These are phyloP conservation scores for Phylloscopus trochilus DNA, from an alignment of 2,113 vertebrate species.

Conservation along the genomic window DNA sequence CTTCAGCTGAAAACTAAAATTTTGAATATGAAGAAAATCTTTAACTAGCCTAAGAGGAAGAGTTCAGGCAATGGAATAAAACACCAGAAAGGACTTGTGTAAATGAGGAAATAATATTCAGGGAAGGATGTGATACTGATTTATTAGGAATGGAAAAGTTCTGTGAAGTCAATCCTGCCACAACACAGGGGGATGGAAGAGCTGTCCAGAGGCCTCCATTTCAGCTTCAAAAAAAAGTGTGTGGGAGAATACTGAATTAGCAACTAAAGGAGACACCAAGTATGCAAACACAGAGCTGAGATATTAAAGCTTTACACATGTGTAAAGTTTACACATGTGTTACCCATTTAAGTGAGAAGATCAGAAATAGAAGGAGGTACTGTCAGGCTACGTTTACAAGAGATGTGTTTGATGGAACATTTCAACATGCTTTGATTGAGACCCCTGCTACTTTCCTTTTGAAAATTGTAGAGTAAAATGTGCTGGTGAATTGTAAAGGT, in stretches of 20 bases:
- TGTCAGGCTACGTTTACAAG: constrained; percentile 64
- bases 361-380: constrained; percentile 38
- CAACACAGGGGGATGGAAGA: background rate
- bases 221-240: background rate
- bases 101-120: background rate
- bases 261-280: background rate
- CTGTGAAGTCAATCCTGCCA: background rate
- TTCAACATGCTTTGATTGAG: constrained; percentile 49
- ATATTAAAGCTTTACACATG: constrained; percentile 51
- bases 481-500: constrained; percentile 60
- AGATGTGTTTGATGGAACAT: constrained; percentile 58
- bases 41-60: background rate
- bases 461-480: constrained; percentile 66
- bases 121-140: background rate
- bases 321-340: constrained; percentile 38
- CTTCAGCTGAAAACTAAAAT: background rate
- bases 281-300: background rate
- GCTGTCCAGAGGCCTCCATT: background rate
- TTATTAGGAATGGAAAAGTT: background rate
- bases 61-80: background rate
- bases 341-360: constrained; percentile 67
- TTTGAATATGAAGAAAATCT: background rate
- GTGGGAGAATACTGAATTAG: background rate
- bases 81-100: background rate
- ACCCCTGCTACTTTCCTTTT: constrained; percentile 59